phyloP scores from a whole-genome alignment of 64 coral and sea anemone species.

The Acropora yongei region DNA sequence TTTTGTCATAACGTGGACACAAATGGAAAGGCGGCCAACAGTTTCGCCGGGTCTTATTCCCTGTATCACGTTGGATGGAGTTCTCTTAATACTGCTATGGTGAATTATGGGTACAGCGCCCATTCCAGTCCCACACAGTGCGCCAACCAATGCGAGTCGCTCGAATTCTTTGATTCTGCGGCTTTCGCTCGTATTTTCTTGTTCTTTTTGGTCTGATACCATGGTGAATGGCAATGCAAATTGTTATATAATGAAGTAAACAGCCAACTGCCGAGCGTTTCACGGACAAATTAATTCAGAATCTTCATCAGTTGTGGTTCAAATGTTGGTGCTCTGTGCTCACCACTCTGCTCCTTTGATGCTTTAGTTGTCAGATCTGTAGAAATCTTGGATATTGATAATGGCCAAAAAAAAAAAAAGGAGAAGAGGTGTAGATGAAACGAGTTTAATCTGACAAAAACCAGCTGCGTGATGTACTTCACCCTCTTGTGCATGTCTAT shows the following conservation, averaged over 20 bases:
- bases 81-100: too few species aligned
- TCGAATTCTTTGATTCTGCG: background rate
- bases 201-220: background rate
- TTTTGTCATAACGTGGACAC: too few species aligned
- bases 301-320: background rate
- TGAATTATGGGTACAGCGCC: too few species aligned
- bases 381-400: background rate
- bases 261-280: background rate
- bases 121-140: too few species aligned
- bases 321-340: background rate
- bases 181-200: background rate
- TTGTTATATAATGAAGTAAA: background rate
- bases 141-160: too few species aligned
- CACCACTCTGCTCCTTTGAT: background rate
- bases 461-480: background rate
- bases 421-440: background rate
- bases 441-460: background rate
- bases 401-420: background rate
- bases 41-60: too few species aligned
- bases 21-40: too few species aligned
- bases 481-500: background rate
- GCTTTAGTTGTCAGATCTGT: background rate
- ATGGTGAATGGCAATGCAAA: background rate
- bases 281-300: background rate
- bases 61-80: too few species aligned